These are phyloP conservation scores for Leuciscus waleckii DNA, from an alignment of 2,797 vertebrate genomes.

Conservation along the genomic window DNA sequence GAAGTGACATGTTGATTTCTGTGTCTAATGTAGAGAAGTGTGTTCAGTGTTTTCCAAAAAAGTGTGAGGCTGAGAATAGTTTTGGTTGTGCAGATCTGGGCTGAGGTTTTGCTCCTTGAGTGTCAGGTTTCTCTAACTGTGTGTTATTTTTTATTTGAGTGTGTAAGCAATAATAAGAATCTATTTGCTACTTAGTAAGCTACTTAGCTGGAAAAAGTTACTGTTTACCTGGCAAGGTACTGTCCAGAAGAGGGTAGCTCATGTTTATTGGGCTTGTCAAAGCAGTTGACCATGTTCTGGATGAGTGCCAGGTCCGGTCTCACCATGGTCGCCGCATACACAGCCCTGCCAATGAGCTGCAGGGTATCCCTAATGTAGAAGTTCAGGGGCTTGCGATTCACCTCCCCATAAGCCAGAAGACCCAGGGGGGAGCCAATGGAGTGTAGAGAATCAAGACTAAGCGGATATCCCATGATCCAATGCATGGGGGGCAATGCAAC, in stretches of 20 bases:
- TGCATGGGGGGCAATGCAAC: constrained; percentile 78
- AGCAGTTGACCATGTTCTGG: constrained; percentile 82
- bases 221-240: constrained; percentile 82
- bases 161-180: background rate
- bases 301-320: constrained; percentile 78
- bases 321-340: constrained; percentile 74
- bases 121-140: background rate
- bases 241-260: constrained; percentile 78
- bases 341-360: constrained; percentile 82
- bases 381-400: constrained; percentile 85
- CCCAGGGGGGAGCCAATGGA: constrained; percentile 85
- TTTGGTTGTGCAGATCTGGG: background rate
- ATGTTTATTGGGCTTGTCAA: constrained; percentile 69
- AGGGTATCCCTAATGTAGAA: constrained; percentile 85
- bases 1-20: background rate
- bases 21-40: background rate
- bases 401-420: constrained; percentile 89
- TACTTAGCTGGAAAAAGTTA: background rate
- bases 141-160: background rate
- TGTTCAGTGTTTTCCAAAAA: background rate
- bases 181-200: background rate
- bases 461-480: constrained; percentile 90
- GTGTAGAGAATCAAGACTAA: constrained; percentile 83
- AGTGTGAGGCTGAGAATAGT: background rate
- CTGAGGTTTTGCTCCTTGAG: background rate